phyloP scores from a whole-genome alignment of 2,113 vertebrate genomes.

The Cathartes aura region DNA sequence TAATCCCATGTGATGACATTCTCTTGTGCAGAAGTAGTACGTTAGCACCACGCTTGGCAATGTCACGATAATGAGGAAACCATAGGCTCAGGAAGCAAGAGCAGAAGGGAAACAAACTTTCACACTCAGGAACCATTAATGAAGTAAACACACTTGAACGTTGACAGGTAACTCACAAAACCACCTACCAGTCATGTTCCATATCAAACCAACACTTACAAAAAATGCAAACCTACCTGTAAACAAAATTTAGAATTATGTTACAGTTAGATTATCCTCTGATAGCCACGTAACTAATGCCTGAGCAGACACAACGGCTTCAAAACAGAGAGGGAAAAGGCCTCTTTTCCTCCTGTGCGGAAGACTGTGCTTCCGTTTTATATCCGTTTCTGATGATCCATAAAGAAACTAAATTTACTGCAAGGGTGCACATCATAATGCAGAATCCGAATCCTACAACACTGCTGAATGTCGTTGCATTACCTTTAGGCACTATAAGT shows the following conservation, averaged over 20 bases:
- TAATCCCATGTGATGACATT: slow-evolving; percentile 55
- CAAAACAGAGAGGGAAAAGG: not conserved
- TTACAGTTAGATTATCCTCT: not conserved
- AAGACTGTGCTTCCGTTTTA: not conserved
- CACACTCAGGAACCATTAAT: slow-evolving; percentile 25
- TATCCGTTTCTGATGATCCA: slow-evolving; percentile 41
- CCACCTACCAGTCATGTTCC: not conserved
- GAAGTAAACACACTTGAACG: slow-evolving; percentile 2
- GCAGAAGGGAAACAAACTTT: slow-evolving; percentile 59
- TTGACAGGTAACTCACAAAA: not conserved
- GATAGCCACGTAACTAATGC: not conserved
- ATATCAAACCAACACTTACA: not conserved
- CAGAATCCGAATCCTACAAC: not conserved
- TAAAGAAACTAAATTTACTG: slow-evolving; percentile 49
- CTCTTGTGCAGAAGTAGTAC: not conserved
- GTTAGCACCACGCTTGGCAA: slow-evolving; percentile 21
- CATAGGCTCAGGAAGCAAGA: slow-evolving; percentile 34
- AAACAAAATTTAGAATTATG: not conserved
- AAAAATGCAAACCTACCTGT: not conserved
- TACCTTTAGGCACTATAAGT: not conserved
- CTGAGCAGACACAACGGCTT: not conserved
- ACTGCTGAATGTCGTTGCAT: not conserved
- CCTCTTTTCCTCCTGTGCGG: not conserved
- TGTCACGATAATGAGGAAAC: slow-evolving; percentile 54
- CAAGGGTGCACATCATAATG: slow-evolving; percentile 1